Evolutionary conservation across 64 coral and sea anemone genomes (phyloP), one percentile per base, ranked within the genome.

Genomic region (Catalaphyllia jardinei): DNA sequence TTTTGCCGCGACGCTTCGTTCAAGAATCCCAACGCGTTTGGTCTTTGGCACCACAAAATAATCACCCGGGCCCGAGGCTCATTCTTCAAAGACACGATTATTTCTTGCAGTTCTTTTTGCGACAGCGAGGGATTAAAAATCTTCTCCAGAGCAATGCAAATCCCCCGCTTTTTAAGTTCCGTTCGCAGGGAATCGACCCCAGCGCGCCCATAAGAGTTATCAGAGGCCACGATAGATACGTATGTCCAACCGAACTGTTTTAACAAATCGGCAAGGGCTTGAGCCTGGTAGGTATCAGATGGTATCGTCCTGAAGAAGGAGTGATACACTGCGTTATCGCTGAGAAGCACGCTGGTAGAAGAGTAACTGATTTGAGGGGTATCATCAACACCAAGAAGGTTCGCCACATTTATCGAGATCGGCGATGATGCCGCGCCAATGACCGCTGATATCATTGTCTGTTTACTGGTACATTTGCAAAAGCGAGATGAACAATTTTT

Each of bases 311-410:
- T 88, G 4, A 96, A 72, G 87, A 96, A 96, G 10, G 94, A 96
- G 27, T 86, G 88, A 63, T 93, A 96, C 1, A 86, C 28, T 18
- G 78, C 71, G 20, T 93, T 96, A 49, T 96, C 79, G 76, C 94
- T 96, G 38, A 96, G 76, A 1, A 90, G 62, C 39, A 93, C 88
- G 14, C 94, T 96, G 20, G 94, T 96, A 7, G 94, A 96, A 4
- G 94, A 96, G 46, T 96, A 96, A 72, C 91, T 96, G 24, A 96
- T 96, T 67, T 96, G 94, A 30, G 94, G 94, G 63, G 89, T 93
- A 20, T 86, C 39, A 74, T 92, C 82, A 3, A 96, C 82, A 0
- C 91, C 82, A 12, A 96, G 64, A 51, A 96, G 22, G 64, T 89
- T 92, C 35, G 91, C 87, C 4, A 96, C 83, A 62, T 89, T 93